These are phyloP conservation scores for Pelochelys cantorii DNA, from an alignment of 2,797 vertebrate genomes.

Conservation along the genomic window DNA sequence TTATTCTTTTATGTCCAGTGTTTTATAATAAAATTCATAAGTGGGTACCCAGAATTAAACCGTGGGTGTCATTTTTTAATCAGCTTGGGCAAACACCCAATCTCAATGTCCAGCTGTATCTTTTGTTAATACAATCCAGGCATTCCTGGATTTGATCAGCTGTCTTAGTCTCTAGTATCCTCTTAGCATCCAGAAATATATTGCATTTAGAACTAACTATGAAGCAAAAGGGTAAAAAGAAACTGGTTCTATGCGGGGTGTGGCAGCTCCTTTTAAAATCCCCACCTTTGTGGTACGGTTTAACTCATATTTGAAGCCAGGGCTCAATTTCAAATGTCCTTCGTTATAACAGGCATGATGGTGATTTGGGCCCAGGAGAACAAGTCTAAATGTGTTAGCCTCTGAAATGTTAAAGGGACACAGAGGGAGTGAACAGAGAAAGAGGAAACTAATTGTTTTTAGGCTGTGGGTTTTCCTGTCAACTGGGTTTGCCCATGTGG, in stretches of 20 bases:
- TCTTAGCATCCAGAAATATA: not conserved
- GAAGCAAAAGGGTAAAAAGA: not conserved
- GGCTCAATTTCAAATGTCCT: not conserved
- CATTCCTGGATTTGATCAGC: not conserved
- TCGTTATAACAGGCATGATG: not conserved
- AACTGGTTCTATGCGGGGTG: not conserved
- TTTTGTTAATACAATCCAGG: not conserved
- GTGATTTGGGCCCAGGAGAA: slow-evolving; percentile 25
- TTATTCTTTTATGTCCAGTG: not conserved
- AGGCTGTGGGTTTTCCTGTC: slow-evolving; percentile 53
- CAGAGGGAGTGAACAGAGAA: not conserved
- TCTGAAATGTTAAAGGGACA: not conserved
- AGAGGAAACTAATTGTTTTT: slow-evolving; percentile 44
- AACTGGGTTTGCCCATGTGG: not conserved
- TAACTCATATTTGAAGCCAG: not conserved
- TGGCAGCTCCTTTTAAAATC: not conserved
- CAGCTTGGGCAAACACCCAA: not conserved
- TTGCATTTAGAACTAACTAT: not conserved
- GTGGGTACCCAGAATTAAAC: not conserved
- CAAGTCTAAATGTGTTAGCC: not conserved
- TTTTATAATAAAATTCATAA: not conserved
- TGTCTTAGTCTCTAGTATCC: not conserved
- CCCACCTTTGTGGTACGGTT: not conserved
- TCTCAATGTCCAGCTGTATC: not conserved
- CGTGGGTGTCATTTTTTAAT: not conserved